Conservation (phyloP, 2,113 vertebrate genomes). For the Oryzias curvinotus region DNA sequence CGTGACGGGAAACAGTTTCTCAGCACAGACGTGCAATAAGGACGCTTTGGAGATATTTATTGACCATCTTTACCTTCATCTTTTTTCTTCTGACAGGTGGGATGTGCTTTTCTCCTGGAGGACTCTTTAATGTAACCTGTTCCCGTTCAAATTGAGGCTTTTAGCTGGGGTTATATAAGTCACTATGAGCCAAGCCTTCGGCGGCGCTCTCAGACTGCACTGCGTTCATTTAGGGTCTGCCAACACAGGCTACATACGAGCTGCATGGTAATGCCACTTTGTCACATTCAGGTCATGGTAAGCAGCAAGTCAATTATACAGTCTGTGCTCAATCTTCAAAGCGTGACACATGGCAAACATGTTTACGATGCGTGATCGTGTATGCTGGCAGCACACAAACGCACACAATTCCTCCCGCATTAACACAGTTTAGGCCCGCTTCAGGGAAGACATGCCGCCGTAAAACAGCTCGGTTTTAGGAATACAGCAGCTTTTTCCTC, state of each 20-base stretch:
- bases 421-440: neutral
- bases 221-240: constrained; percentile 29
- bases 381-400: neutral
- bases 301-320: constrained; percentile 18
- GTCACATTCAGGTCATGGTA: constrained; percentile 50
- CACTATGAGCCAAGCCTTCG: constrained; percentile 33
- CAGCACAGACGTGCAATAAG: constrained; percentile 42
- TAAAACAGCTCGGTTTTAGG: neutral
- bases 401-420: neutral
- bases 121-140: constrained; percentile 37
- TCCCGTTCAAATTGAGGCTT: constrained; percentile 27
- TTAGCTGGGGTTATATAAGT: constrained; percentile 43
- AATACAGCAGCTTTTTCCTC: neutral
- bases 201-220: constrained; percentile 3
- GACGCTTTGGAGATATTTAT: constrained; percentile 65
- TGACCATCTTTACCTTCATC: constrained; percentile 37
- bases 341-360: constrained; percentile 1
- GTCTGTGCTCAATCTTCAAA: constrained; percentile 16
- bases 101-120: constrained; percentile 28
- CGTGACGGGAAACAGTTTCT: constrained; percentile 39
- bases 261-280: constrained; percentile 24
- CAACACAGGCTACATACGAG: constrained; percentile 23
- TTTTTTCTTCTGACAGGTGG: constrained; percentile 48
- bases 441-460: neutral
- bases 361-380: constrained; percentile 10